Evolutionary conservation across 1,140 invertebrate genomes (phyloP).

Genomic region (Phymastichus coffea): DNA sequence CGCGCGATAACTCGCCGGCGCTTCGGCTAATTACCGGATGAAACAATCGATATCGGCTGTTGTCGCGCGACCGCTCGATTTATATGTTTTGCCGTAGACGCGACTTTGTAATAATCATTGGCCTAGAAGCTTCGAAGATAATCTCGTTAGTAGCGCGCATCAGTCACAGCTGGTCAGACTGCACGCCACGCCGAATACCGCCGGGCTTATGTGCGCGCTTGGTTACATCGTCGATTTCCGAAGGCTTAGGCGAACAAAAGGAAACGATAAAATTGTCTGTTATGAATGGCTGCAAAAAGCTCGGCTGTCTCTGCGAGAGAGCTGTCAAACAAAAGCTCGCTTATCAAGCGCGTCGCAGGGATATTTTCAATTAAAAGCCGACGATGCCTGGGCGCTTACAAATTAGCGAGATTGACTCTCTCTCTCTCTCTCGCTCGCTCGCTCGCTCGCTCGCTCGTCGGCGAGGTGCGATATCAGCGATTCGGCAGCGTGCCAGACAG

Average conservation of each 20-base stretch:
- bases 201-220: slow-evolving; percentile 11
- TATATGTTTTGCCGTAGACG: too few species aligned
- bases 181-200: too few species aligned
- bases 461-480: slow-evolving; percentile 29
- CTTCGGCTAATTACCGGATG: slow-evolving; percentile 50
- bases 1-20: slow-evolving; percentile 47
- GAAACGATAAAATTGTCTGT: slow-evolving; percentile 29
- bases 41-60: too few species aligned
- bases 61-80: too few species aligned
- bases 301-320: too few species aligned
- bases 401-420: slow-evolving; percentile 34
- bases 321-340: slow-evolving; percentile 5
- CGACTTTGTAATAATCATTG: too few species aligned
- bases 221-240: slow-evolving; percentile 31
- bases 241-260: too few species aligned
- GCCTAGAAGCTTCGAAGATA: slow-evolving; percentile 44
- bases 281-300: slow-evolving; percentile 25
- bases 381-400: too few species aligned
- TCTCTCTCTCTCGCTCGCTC: too few species aligned
- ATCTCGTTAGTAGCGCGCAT: slow-evolving; percentile 40
- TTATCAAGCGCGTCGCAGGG: slow-evolving; percentile 1
- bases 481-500: slow-evolving; percentile 52
- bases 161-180: slow-evolving; percentile 16
- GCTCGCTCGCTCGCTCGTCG: too few species aligned
- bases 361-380: slow-evolving; percentile 30